These are phyloP conservation scores for Anarrhichthys ocellatus DNA, from an alignment of 2,113 vertebrate species.

Conservation along the genomic window DNA sequence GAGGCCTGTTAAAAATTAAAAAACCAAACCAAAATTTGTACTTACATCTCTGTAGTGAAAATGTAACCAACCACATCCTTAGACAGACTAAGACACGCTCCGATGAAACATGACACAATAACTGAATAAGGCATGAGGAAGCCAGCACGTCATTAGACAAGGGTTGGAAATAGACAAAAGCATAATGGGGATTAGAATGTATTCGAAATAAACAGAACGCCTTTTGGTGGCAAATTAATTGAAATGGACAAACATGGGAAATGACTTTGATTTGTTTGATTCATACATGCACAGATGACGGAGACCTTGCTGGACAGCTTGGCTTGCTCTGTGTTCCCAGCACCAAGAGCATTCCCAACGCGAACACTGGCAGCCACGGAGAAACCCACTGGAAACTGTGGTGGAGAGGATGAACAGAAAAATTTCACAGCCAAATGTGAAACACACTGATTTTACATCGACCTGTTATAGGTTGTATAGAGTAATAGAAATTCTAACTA, in stretches of 20 bases:
- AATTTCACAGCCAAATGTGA: background rate
- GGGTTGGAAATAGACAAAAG: background rate
- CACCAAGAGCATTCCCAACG: constrained; percentile 90
- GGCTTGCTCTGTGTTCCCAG: constrained; percentile 83
- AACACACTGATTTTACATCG: too few species aligned
- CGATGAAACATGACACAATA: constrained; percentile 78
- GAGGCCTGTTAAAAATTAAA: background rate
- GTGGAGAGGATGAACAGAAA: background rate
- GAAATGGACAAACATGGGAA: background rate
- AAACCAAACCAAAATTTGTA: constrained; percentile 7
- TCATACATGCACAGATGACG: constrained; percentile 83
- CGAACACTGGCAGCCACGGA: constrained; percentile 85
- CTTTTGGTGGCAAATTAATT: background rate
- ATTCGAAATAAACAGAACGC: background rate
- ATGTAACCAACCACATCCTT: constrained; percentile 86
- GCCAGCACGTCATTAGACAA: background rate
- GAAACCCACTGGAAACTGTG: constrained; percentile 87
- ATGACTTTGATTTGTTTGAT: too few species aligned
- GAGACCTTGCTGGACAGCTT: constrained; percentile 82
- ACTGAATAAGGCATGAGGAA: constrained; percentile 74
- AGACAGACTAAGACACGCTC: constrained; percentile 68
- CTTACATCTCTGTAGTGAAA: constrained; percentile 89
- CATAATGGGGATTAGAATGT: background rate
- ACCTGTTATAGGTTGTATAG: background rate
- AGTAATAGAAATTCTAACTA: background rate